These are phyloP conservation scores for Capitella teleta DNA, from an alignment of 1,140 invertebrate genomes.

Conservation along the genomic window DNA sequence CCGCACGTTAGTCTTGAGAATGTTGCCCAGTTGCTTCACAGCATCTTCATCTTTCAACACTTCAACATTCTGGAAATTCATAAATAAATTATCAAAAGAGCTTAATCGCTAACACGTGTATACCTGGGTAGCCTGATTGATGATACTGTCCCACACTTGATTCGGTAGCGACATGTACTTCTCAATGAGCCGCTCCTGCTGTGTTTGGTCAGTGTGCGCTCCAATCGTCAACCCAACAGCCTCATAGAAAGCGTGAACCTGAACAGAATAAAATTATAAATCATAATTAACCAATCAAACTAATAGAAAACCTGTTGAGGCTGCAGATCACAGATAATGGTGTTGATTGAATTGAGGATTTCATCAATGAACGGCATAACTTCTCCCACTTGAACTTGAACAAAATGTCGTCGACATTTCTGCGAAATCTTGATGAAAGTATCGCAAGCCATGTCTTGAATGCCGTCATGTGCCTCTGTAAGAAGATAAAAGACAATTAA, in stretches of 20 bases:
- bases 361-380: slow-evolving; percentile 97
- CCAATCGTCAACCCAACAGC: slow-evolving; percentile 99
- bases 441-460: slow-evolving; percentile 98
- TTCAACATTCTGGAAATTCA: slow-evolving; percentile 67
- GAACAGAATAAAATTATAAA: slow-evolving; percentile 18
- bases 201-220: slow-evolving; percentile 75
- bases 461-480: slow-evolving; percentile 95
- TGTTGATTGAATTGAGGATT: slow-evolving; percentile 88
- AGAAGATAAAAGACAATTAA: background rate
- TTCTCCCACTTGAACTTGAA: slow-evolving; percentile 89
- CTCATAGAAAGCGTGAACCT: slow-evolving; percentile 99
- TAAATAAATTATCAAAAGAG: slow-evolving; percentile 12
- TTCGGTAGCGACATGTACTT: slow-evolving; percentile 97
- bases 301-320: slow-evolving; percentile 66
- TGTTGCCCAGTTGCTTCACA: slow-evolving; percentile 93
- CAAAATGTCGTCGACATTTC: slow-evolving; percentile 96
- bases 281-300: slow-evolving; percentile 2
- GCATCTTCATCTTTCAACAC: slow-evolving; percentile 90
- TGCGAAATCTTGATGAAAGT: slow-evolving; percentile 99
- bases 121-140: slow-evolving; percentile 66
- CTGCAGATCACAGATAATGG: slow-evolving; percentile 97
- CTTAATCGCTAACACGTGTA: slow-evolving; percentile 7
- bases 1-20: slow-evolving; percentile 96
- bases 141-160: slow-evolving; percentile 98
- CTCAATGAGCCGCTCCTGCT: slow-evolving; percentile 86